phyloP scores from a whole-genome alignment of 2,113 vertebrate species.

The Atrichornis clamosus region DNA sequence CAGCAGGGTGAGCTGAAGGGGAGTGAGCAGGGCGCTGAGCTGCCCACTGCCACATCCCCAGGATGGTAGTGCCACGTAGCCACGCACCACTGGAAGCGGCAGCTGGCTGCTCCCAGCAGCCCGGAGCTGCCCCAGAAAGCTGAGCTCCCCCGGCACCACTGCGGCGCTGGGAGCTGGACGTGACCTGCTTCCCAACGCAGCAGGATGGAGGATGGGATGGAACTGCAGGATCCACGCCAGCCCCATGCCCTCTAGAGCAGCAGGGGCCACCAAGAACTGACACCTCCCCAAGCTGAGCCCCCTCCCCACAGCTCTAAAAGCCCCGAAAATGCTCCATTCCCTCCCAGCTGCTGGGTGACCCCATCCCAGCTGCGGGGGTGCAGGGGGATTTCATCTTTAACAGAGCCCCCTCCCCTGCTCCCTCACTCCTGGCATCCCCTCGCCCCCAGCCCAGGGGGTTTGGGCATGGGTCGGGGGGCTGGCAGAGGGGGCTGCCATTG shows the following conservation, averaged over 20 bases:
- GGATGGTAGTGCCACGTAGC: background rate
- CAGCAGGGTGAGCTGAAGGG: background rate
- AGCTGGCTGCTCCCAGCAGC: background rate
- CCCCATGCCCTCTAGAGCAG: background rate
- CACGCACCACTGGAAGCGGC: background rate
- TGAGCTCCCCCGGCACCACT: background rate
- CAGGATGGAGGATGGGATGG: background rate
- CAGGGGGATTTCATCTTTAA: background rate
- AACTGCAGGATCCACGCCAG: background rate
- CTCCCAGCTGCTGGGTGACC: background rate
- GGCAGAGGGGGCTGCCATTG: background rate
- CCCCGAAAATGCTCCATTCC: background rate
- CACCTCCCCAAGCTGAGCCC: background rate
- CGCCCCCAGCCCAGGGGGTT: background rate
- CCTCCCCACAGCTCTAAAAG: background rate
- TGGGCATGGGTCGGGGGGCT: background rate
- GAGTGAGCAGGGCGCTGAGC: background rate
- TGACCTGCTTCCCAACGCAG: background rate
- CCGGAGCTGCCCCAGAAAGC: background rate
- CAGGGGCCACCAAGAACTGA: background rate
- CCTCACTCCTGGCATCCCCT: background rate
- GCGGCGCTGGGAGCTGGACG: background rate
- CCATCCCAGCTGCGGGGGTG: background rate
- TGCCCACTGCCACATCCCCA: background rate
- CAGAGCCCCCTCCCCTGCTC: background rate